These are phyloP conservation scores for Holacanthella duospinosa DNA, from an alignment of 2,888 invertebrate genomes.

Conservation along the genomic window DNA sequence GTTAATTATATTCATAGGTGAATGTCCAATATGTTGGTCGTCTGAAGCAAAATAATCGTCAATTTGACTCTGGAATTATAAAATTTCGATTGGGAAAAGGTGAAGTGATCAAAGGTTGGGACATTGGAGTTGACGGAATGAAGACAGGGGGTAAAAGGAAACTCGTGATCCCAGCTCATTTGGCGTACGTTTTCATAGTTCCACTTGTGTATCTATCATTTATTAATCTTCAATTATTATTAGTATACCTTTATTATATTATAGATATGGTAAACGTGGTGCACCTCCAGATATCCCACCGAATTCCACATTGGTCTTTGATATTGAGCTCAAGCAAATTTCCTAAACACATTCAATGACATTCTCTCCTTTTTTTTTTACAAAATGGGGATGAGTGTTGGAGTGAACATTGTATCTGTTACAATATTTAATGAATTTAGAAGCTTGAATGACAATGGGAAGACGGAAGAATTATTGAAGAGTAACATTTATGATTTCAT, in stretches of 20 bases:
- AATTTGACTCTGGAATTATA: constrained; percentile 73
- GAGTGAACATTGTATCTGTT: too few relatives aligned
- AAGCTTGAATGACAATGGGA: too few relatives aligned
- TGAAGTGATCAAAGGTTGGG: constrained; percentile 87
- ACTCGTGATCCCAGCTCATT: constrained; percentile 68
- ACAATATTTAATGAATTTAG: too few relatives aligned
- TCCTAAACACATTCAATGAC: too few relatives aligned
- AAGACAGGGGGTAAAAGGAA: constrained; percentile 83
- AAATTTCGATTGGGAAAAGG: constrained; percentile 61
- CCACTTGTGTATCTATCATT: not conserved
- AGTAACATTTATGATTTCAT: too few relatives aligned
- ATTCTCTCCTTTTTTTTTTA: too few relatives aligned
- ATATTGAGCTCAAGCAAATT: constrained; percentile 76
- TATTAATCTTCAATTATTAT: not conserved
- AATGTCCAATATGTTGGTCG: constrained; percentile 76
- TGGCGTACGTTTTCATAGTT: constrained; percentile 58
- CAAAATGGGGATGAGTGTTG: too few relatives aligned
- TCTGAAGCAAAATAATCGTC: constrained; percentile 68
- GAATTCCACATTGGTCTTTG: constrained; percentile 75
- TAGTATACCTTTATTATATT: constrained; percentile 7
- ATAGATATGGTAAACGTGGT: constrained; percentile 41
- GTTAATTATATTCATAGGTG: constrained; percentile 41
- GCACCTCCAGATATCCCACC: constrained; percentile 77
- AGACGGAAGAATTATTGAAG: too few relatives aligned
- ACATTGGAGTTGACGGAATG: constrained; percentile 80